phyloP scores from a whole-genome alignment of 1,140 invertebrate species.

The Drosophila watanabei region DNA sequence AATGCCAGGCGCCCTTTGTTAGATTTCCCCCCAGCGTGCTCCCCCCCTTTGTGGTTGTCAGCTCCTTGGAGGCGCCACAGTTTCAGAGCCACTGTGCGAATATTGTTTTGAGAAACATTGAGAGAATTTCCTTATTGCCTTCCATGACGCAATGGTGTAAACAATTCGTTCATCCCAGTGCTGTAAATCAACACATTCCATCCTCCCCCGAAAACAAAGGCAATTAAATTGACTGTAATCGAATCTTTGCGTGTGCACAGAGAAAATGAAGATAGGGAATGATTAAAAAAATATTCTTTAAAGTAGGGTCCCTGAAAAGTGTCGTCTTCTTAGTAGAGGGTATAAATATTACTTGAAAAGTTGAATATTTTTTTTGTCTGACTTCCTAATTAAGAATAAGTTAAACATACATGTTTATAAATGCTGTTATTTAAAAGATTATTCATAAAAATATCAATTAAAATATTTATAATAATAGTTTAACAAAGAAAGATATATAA shows the following conservation, averaged over 20 bases:
- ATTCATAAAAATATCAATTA: too few species aligned
- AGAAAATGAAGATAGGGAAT: neutral
- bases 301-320: neutral
- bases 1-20: conserved; percentile 36
- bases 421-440: too few species aligned
- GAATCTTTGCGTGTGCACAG: neutral
- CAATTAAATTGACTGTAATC: conserved; percentile 28
- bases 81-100: neutral
- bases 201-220: conserved; percentile 8
- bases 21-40: neutral
- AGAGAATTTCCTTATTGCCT: conserved; percentile 20
- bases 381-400: too few species aligned
- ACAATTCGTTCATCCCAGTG: conserved; percentile 14
- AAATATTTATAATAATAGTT: too few species aligned
- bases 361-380: too few species aligned
- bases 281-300: neutral
- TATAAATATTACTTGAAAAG: too few species aligned
- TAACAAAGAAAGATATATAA: neutral
- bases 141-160: conserved; percentile 32
- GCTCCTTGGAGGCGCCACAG: neutral
- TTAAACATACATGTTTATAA: too few species aligned
- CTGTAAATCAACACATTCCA: conserved; percentile 21
- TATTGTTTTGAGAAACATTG: neutral
- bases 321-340: neutral
- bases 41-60: conserved; percentile 1